Conservation (phyloP, 2,797 vertebrate genomes). For the Galaxias olidus region DNA sequence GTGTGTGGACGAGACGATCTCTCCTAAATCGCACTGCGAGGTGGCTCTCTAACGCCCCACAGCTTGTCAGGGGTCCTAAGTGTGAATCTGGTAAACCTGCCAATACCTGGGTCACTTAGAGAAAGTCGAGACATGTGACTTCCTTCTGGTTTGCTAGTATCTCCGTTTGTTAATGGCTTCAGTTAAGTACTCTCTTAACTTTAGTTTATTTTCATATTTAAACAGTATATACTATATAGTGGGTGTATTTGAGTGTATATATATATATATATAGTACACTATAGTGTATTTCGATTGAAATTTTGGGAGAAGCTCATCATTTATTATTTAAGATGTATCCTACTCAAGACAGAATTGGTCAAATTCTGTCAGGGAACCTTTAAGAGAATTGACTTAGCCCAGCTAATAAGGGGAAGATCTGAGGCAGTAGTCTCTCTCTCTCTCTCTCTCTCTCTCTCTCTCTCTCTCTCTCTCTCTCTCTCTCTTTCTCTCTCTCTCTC, state of each 20-base stretch:
- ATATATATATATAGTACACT: not conserved
- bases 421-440: not conserved
- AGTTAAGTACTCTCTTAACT: too few species aligned
- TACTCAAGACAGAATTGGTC: too few species aligned
- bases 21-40: slow-evolving; percentile 37
- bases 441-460: too few species aligned
- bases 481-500: too few species aligned
- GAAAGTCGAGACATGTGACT: slow-evolving; percentile 15
- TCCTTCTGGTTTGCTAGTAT: not conserved
- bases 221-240: too few species aligned
- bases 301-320: too few species aligned
- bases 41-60: slow-evolving; percentile 21
- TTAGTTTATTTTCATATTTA: too few species aligned
- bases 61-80: slow-evolving; percentile 10
- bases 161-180: too few species aligned
- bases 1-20: slow-evolving; percentile 5
- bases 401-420: slow-evolving; percentile 6
- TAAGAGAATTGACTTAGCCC: slow-evolving; percentile 19
- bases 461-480: too few species aligned
- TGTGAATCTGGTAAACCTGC: slow-evolving; percentile 7
- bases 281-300: too few species aligned
- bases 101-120: slow-evolving; percentile 29
- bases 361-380: slow-evolving; percentile 18
- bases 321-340: too few species aligned
- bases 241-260: too few species aligned